Evolutionary conservation across 2,113 vertebrate species (phyloP).

Genomic region (Plestiodon gilberti): DNA sequence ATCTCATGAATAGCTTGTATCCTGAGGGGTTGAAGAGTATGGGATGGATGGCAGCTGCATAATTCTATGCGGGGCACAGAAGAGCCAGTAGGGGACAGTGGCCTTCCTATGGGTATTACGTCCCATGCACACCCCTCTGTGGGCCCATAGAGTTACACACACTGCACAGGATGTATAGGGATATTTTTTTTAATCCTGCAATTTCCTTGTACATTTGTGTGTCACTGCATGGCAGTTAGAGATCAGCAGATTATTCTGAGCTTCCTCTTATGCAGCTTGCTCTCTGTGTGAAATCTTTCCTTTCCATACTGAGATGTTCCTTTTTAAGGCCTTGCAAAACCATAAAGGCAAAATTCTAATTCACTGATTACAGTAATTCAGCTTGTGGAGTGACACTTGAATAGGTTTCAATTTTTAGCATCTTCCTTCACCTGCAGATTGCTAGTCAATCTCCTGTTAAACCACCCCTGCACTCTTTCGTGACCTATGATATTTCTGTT

Average conservation of each 20-base stretch:
- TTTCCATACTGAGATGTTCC: background rate
- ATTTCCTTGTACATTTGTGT: background rate
- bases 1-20: background rate
- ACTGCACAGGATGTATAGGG: too few species aligned
- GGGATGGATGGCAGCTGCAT: background rate
- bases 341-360: background rate
- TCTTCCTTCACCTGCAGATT: background rate
- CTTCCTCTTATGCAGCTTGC: background rate
- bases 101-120: background rate
- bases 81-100: background rate
- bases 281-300: background rate
- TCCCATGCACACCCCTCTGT: background rate
- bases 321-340: background rate
- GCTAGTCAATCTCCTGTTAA: background rate
- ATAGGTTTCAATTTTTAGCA: background rate
- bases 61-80: background rate
- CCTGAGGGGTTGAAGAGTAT: background rate
- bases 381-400: background rate
- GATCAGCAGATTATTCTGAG: background rate
- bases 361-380: constrained; percentile 1
- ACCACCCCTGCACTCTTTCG: background rate
- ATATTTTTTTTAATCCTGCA: background rate
- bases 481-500: constrained; percentile 1
- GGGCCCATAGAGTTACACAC: background rate
- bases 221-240: background rate